Base-by-base conservation (phyloP, 2,797 vertebrate genomes). In the Alcedo quadribrachys region DNA sequence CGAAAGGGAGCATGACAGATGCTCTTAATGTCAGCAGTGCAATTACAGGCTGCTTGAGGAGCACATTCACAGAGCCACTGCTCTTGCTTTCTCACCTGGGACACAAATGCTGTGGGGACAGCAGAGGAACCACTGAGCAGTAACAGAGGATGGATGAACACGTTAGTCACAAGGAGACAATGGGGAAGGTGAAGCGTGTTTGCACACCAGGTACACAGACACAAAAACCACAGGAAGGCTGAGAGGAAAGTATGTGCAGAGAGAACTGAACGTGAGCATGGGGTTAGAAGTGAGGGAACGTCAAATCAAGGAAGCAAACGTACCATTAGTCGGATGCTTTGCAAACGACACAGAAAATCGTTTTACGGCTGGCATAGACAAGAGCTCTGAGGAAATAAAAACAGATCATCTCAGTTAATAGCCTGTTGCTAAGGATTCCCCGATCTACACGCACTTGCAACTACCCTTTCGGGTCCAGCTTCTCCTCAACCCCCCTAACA, bases 271-370 rank as follows among this genome's bases (percentile, higher is more conserved):
- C 8, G 91, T 95, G 94, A 97, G 96, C 97, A 75, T 75, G 75
- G 96, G 96, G 97, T 98, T 98, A 97, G 97, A 96, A 93, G 96
- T 95, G 98, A 98, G 97, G 97, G 98, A 98, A 96, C 81, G 81
- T 95, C 97, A 97, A 97, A 97, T 99, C 98, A 99, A 99, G 98
- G 98, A 99, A 99, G 99, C 99, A 98, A 98, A 99, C 99, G 98
- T 99, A 99, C 99, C 99, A 99, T 99, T 99, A 99, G 99, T 99
- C 98, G 99, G 99, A 99, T 99, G 98, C 99, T 99, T 99, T 99
- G 99, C 99, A 99, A 99, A 99, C 97, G 99, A 99, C 98, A 99
- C 99, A 99, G 99, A 99, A 99, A 99, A 99, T 98, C 99, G 98
- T 98, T 99, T 99, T 99, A 99, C 98, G 98, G 99, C 99, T 98